phyloP scores from a whole-genome alignment of 2,888 invertebrate species.

The Thereva unica region DNA sequence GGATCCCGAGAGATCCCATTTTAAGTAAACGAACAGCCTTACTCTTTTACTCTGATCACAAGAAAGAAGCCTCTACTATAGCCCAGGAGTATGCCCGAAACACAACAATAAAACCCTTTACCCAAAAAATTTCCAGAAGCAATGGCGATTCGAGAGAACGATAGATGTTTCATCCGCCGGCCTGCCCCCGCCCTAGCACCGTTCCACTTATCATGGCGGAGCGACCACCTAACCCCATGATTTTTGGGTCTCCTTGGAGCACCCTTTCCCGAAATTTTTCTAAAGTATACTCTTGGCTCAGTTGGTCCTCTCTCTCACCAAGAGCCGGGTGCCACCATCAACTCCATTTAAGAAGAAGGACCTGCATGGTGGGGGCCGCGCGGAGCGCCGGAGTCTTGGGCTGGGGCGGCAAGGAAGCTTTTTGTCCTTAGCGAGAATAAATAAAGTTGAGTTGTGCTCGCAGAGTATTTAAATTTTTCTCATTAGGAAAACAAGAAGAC shows the following conservation, averaged over 20 bases:
- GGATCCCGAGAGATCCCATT: too few species aligned
- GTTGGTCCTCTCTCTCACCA: too few species aligned
- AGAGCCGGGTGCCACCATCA: not conserved
- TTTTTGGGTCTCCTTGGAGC: too few species aligned
- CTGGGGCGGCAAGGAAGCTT: not conserved
- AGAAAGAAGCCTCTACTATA: too few species aligned
- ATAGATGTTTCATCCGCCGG: conserved; percentile 8
- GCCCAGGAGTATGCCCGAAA: too few species aligned
- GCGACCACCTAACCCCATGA: too few species aligned
- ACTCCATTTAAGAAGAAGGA: not conserved
- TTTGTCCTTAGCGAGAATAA: conserved; percentile 32
- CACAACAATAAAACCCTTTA: conserved; percentile 3
- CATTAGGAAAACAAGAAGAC: conserved; percentile 27
- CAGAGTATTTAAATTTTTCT: conserved; percentile 32
- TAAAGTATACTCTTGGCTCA: too few species aligned
- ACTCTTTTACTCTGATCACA: too few species aligned
- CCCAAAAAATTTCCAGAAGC: conserved; percentile 10
- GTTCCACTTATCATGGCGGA: not conserved
- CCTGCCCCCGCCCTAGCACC: not conserved
- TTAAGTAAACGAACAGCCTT: too few species aligned
- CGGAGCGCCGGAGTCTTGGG: not conserved
- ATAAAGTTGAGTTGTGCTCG: conserved; percentile 29
- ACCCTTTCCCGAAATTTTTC: too few species aligned
- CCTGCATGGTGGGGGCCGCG: not conserved
- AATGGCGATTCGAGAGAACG: conserved; percentile 24